Evolutionary conservation across 2,113 vertebrate species (phyloP).

Genomic region (Mus musculus): DNA sequence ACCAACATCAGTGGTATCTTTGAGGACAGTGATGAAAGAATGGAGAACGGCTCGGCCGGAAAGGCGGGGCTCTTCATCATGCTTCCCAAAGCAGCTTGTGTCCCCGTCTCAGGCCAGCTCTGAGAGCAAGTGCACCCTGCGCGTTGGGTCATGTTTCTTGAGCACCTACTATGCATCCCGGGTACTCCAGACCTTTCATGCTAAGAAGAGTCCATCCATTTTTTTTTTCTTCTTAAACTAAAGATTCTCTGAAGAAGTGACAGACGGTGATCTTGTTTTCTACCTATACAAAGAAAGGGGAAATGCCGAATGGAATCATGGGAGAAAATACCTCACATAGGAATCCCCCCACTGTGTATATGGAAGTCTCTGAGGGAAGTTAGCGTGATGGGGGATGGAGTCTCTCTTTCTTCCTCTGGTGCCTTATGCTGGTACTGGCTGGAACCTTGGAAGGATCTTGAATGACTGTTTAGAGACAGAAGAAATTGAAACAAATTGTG

Average conservation of each 20-base stretch:
- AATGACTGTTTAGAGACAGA: neutral
- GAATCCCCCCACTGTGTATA: neutral
- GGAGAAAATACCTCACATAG: neutral
- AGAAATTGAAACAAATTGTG: neutral
- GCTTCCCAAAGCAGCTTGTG: slow-evolving; percentile 72
- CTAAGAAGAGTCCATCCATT: slow-evolving; percentile 48
- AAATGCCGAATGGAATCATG: neutral
- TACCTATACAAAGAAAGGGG: neutral
- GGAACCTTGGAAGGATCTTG: neutral
- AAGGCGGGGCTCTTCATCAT: slow-evolving; percentile 81
- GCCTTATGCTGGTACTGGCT: neutral
- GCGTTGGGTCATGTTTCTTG: slow-evolving; percentile 9
- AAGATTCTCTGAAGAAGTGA: slow-evolving; percentile 26
- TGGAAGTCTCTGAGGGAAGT: neutral
- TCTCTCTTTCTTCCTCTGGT: neutral
- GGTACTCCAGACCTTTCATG: neutral
- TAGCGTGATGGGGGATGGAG: neutral
- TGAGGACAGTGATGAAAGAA: slow-evolving; percentile 84
- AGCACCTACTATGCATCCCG: slow-evolving; percentile 68
- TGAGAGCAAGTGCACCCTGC: slow-evolving; percentile 33
- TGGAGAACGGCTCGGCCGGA: slow-evolving; percentile 74
- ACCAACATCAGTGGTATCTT: slow-evolving; percentile 85
- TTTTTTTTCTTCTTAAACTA: neutral
- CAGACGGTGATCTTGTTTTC: slow-evolving; percentile 54
- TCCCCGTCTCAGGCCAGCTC: slow-evolving; percentile 36